Conservation (phyloP, 2,113 vertebrate species). For the Pygoscelis antarcticus region DNA sequence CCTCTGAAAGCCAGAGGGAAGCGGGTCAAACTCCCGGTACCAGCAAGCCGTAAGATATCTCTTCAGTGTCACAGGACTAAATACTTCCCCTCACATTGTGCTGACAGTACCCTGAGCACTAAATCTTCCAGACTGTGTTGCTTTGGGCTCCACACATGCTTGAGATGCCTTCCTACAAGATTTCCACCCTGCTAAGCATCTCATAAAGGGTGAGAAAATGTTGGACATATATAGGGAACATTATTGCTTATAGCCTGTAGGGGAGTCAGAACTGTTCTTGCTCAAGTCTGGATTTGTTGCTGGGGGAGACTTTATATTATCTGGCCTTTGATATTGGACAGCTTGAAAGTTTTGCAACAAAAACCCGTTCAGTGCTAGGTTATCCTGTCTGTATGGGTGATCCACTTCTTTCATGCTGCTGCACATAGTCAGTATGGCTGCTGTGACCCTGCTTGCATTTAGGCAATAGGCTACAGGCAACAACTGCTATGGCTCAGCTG, state of each 20-base stretch:
- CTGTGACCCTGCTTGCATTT: not conserved
- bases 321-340: not conserved
- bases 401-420: not conserved
- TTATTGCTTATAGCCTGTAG: not conserved
- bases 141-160: not conserved
- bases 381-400: not conserved
- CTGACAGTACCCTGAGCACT: not conserved
- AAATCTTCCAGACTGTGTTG: not conserved
- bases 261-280: not conserved
- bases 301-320: not conserved
- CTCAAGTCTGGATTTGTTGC: not conserved
- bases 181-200: not conserved
- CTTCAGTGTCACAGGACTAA: not conserved
- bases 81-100: not conserved
- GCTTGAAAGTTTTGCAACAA: not conserved
- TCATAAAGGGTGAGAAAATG: not conserved
- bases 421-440: not conserved
- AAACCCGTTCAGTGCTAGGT: not conserved
- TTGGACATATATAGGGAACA: not conserved
- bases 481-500: not conserved
- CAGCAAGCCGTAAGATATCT: not conserved
- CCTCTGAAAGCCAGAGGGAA: not conserved
- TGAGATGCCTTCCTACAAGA: not conserved
- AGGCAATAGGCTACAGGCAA: not conserved
- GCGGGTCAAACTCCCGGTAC: not conserved